Evolutionary conservation across 2,113 vertebrate genomes (phyloP).

Genomic region (Jaculus jaculus): DNA sequence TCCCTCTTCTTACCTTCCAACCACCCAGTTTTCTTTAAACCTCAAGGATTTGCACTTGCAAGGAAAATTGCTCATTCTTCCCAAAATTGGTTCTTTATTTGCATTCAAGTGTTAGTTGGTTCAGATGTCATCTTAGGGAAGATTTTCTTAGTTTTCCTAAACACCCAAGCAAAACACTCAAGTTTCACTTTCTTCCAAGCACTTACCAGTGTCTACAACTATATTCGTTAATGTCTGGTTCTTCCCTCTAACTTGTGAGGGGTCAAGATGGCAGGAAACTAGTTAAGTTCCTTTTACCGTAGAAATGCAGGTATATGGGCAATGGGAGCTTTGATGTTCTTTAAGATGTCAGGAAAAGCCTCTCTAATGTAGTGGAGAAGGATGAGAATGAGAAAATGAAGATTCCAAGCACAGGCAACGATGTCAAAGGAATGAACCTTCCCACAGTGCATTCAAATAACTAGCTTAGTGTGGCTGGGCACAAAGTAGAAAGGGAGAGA

Average conservation of each 20-base stretch:
- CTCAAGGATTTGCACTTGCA: neutral
- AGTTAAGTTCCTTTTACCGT: neutral
- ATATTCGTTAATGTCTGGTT: neutral
- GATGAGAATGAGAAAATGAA: neutral
- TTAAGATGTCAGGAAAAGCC: neutral
- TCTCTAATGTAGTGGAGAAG: neutral
- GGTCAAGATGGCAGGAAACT: neutral
- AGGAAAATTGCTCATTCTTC: neutral
- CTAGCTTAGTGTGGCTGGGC: neutral
- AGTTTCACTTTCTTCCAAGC: neutral
- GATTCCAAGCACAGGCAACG: neutral
- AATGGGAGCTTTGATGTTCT: neutral
- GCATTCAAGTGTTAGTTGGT: neutral
- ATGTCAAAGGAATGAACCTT: neutral
- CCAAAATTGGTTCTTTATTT: neutral
- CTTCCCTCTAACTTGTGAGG: neutral
- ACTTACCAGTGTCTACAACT: slow-evolving; percentile 13
- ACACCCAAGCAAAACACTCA: neutral
- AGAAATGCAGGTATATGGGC: neutral
- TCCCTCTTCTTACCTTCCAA: neutral
- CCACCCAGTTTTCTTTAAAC: neutral
- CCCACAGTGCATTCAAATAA: neutral
- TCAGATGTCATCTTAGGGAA: neutral
- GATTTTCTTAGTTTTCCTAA: neutral
- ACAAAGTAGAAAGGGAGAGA: neutral